A percentile compares a stretch with the other conserved stretches of the same genome.
phyloP scores from a whole-genome alignment of 2,113 vertebrate species.

The Echinops telfairi region DNA sequence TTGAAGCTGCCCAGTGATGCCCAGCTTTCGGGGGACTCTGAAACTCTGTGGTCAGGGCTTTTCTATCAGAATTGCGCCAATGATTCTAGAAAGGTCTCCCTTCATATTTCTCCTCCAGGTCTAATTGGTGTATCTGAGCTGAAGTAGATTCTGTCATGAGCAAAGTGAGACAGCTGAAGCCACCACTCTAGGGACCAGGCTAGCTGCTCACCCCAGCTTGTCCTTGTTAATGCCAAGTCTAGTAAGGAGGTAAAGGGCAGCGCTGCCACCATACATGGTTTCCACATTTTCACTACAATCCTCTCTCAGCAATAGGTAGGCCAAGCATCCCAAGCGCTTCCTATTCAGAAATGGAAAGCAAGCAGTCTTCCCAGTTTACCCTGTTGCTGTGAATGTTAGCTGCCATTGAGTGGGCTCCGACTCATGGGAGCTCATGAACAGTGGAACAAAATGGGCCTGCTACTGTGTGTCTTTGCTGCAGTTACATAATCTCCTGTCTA shows the following conservation, averaged over 20 bases:
- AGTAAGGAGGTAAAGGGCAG: neutral
- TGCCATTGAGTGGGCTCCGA: neutral
- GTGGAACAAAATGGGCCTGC: neutral
- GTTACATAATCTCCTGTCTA: too few species aligned
- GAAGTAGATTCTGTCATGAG: neutral
- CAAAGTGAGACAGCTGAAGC: neutral
- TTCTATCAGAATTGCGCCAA: neutral
- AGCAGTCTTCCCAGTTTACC: neutral
- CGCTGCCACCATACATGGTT: neutral
- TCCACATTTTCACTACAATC: neutral
- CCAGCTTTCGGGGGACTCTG: neutral
- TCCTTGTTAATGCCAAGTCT: neutral
- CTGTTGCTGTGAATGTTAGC: neutral
- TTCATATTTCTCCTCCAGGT: neutral
- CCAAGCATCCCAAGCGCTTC: neutral
- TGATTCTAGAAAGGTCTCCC: neutral
- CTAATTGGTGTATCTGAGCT: neutral
- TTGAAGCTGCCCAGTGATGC: neutral
- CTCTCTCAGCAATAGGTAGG: neutral
- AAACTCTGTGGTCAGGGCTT: neutral
- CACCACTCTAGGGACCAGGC: fast-evolving
- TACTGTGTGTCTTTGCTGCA: neutral
- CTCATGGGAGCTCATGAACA: neutral
- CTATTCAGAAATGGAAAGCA: neutral
- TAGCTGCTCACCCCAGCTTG: neutral